Evolutionary conservation across 2,113 vertebrate species (phyloP), one percentile per base, ranked within the genome.

Genomic region (Eclectus roratus): DNA sequence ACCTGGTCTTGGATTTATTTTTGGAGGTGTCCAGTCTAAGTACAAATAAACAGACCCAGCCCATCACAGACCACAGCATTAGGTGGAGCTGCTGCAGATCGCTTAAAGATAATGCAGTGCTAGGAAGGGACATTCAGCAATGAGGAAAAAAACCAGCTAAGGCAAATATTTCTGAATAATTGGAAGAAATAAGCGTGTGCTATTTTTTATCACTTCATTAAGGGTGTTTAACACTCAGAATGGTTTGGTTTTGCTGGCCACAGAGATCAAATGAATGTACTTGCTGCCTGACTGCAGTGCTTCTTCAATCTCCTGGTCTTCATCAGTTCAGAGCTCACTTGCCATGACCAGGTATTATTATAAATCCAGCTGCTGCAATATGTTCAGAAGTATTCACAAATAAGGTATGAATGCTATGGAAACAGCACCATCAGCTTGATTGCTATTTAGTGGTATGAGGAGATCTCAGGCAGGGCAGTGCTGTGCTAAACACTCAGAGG

Each of bases 11-110:
- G n/a, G 49, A 6, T 61, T 96, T 92, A 91, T 97, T 97, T 96
- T 85, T 86, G 83, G 89, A 95, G 89, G 74, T 91, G 97, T 94
- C 64, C 80, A 84, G 64, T 60, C 88, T 39, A 64, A 93, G 91
- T 66, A 83, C 92, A 97, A 97, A 96, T 91, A 97, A 97, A 97
- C 94, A 96, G 60, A 63, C 56, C 84, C 92, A 88, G 85, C 77
- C 94, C 80, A 47, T 81, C 50, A n/a, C 2, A 24, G 81, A 80
- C 93, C 96, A 68, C 92, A 88, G 80, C 88, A 78, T 73, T 77
- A 89, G 95, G 93, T 70, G 94, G 93, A 92, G 92, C 91, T 84
- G 94, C 83, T 81, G 74, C 77, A 71, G 69, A 23, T 65, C 17
- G 39, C 72, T 27, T 88, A 6, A 74, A 93, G 95, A 95, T 65